Base-by-base conservation (phyloP, 2,888 invertebrate genomes). In the Lithophane socia region DNA sequence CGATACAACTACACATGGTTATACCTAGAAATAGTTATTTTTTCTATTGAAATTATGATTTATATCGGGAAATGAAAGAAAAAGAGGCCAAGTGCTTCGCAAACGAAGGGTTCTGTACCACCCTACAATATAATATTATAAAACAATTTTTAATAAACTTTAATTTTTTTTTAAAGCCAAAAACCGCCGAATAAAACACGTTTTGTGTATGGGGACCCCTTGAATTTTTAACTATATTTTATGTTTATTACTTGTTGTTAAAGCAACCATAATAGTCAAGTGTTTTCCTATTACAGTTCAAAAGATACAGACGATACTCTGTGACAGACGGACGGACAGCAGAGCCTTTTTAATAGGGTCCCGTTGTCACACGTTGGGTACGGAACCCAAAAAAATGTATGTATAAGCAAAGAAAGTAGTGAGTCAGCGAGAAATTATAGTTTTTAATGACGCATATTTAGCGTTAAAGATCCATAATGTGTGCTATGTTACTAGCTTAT, bases 1-100 rank as follows among this genome's bases (percentile, higher is more conserved):
- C 61, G 84, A 73, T 86, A 86, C 75, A 70, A 72, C 42, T 56
- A 61, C 68, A 80, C 86, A 73, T 3, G 58, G 67, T 56, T 73
- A 44, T 47, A 13, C 18, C 13, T 37, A 84, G 21, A 71, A 74
- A 73, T 49, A 21, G 56, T 61, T 29, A 2, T 12, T 67, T 73
- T 75, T 75, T 73, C n/a, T 49, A 24, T 12, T 67, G 24, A 44
- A 64, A 73, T 24, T 74, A 75, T 73, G 63, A 73, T 65, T 66
- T 52, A 67, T 60, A 54, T 80, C 52, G 18, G 58, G 42, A 58
- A 70, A 67, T 54, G 0, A 54, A 67, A 68, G 56, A 16, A 68
- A 61, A 52, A 29, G 65, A 3, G n/a, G 42, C n/a, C 42, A n/a
- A 44, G n/a, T 7, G 12, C 5, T 13, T 21, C 21, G 9, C 29